Conservation (phyloP, 2,888 invertebrate genomes). For the Frankliniella fusca region DNA sequence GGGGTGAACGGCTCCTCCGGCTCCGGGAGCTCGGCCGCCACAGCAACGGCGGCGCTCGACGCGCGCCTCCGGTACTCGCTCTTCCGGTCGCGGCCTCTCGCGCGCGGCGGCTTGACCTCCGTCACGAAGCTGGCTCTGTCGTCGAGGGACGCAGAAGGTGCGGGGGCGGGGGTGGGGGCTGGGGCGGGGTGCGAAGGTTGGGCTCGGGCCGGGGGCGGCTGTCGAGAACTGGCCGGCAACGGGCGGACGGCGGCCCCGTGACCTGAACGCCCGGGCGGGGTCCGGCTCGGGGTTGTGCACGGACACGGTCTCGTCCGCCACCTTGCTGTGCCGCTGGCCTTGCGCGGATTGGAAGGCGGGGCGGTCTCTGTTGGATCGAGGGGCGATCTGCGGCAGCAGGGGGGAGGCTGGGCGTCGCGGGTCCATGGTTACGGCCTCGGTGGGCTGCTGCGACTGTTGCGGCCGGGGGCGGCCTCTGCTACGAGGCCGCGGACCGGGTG, state of each 20-base stretch:
- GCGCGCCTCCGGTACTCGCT: neutral
- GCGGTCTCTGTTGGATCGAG: neutral
- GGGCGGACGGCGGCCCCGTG: neutral
- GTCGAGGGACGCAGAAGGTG: neutral
- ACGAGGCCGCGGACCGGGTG: neutral
- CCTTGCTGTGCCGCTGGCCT: neutral
- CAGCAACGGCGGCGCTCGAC: neutral
- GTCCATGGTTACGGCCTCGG: neutral
- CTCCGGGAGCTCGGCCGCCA: neutral
- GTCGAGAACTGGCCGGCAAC: neutral
- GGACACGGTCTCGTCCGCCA: neutral
- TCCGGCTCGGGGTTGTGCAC: slow-evolving; percentile 8
- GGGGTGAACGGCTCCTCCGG: neutral
- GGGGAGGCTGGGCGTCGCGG: neutral
- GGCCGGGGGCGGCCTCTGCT: neutral
- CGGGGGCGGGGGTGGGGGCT: neutral
- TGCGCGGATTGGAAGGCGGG: neutral
- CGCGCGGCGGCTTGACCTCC: neutral
- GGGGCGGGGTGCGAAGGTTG: neutral
- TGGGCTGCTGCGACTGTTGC: neutral
- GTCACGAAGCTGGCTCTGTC: neutral
- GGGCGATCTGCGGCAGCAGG: neutral
- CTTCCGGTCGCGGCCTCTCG: neutral
- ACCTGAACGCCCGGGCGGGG: neutral
- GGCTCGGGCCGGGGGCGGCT: neutral